Evolutionary conservation across 2,113 vertebrate species (phyloP), one percentile per base, ranked within the genome.

Genomic region (Petromus typicus): DNA sequence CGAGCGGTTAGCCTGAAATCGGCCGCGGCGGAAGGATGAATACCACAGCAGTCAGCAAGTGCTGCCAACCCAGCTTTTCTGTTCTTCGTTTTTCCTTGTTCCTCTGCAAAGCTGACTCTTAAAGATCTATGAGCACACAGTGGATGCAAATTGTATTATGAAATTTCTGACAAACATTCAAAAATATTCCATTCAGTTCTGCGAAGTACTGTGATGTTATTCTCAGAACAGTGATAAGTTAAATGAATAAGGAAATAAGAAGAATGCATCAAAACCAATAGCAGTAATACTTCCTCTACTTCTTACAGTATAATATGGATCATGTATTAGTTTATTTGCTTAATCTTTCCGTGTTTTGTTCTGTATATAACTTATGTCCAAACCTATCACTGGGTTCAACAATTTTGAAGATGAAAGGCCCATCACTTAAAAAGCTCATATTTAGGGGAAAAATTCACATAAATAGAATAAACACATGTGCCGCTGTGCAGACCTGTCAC

Each of bases 141-240:
- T 87, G 79, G 67, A 45, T 56, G 61, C 20, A 91, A 91, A 76
- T 89, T 54, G 45, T 89, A 78, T 34, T 45, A 82, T 93, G 34
- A 75, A 73, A 3, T 59, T 95, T 92, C 81, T 95, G 75, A 92
- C 64, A 59, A 93, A 69, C 30, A 82, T 80, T 94, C 17, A 86
- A 90, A 67, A 76, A 30, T 63, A 90, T 90, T 90, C 81, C 76
- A 32, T 64, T 88, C 84, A 86, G 30, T 32, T 51, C 86, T 91
- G 56, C 67, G 61, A 73, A 79, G 71, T n/a, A 63, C 48, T 66
- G 12, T 12, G 79, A 16, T 95, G 71, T 20, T 12, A 86, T n/a
- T 95, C 3, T 83, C 82, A 92, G 54, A 92, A 82, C 51, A 54
- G 12, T 86, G 37, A 59, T 45, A 59, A 66, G 4, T 73, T 34